Conservation (phyloP, 2,797 vertebrate genomes). For the Lithobates pipiens region DNA sequence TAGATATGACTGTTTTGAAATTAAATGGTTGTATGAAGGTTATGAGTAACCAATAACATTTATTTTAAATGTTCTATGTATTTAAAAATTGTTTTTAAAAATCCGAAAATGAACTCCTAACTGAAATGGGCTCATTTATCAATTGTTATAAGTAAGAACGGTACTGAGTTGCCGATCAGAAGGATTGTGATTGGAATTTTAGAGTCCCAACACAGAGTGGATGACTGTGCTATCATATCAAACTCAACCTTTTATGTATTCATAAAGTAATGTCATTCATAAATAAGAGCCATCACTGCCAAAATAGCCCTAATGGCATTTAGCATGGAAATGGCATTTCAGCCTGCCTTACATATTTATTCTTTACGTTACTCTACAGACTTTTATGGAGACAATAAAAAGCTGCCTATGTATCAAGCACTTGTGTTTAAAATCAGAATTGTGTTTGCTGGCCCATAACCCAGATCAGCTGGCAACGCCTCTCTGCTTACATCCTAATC, state of each 20-base stretch:
- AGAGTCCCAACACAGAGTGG: not conserved
- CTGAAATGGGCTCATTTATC: too few species aligned
- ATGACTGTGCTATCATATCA: not conserved
- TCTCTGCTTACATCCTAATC: not conserved
- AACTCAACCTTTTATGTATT: not conserved
- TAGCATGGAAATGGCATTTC: not conserved
- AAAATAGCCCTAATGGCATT: not conserved
- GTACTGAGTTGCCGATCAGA: too few species aligned
- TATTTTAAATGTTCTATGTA: too few species aligned
- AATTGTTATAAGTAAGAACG: too few species aligned
- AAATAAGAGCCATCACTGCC: not conserved
- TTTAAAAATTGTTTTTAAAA: too few species aligned
- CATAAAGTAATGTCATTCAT: not conserved
- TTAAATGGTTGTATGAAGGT: too few species aligned
- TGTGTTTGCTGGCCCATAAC: not conserved
- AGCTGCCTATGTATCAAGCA: not conserved
- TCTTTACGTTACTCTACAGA: not conserved
- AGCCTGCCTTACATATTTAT: not conserved
- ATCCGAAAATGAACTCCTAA: too few species aligned
- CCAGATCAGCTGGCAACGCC: not conserved
- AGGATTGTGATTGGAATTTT: not conserved
- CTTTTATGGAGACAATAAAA: constrained; percentile 22
- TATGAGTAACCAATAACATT: too few species aligned
- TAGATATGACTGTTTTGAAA: too few species aligned
- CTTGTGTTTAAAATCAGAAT: not conserved